Base-by-base conservation (phyloP, 2,797 vertebrate genomes). In the Anguilla marmorata region DNA sequence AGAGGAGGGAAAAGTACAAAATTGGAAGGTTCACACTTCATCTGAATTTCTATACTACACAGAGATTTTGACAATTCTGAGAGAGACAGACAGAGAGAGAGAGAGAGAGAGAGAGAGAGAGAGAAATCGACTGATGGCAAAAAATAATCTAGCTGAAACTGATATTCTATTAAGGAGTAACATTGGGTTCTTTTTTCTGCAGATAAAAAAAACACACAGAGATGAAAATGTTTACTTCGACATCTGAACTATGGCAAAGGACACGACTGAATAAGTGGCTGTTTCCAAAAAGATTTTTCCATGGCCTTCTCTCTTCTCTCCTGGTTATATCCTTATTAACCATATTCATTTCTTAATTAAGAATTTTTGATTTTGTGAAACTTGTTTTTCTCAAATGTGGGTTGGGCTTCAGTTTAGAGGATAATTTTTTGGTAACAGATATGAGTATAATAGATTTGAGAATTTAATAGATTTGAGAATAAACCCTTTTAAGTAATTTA, bases 1-100 rank as follows among this genome's bases (percentile, higher is more conserved):
- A 86, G 60, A 33, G 85, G 74, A 45, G 87, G 84, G 48, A 52
- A 85, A 76, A 69, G 87, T 30, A 72, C 66, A 33, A 24, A 88
- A 56, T 83, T 87, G 24, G 58, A 2, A 84, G 16, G 16, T 52
- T 83, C 3, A 52, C 45, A 9, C n/a, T 83, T 83, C 2, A 41
- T 33, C 69, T 76, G 72, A 16, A 16, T 41, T 76, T 76, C 50
- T 3, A 30, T 33, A 41, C 19, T 76, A 12, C 3, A 33, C 72
- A 76, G 33, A 56, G 1, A 56, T 52, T 52, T 12, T 56, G 54
- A 14, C 12, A 14, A 56, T 56, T 56, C 54, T 14, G 14, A 56
- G 54, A 56, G 54, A 16, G 14, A 16, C 2, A 16, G 54, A 14
- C 9, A 14, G 54, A 14, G 14, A 12, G 54, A 16, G 37, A 37